Evolutionary conservation across 2,888 invertebrate genomes (phyloP), one percentile per base, ranked within the genome.

Genomic region (Hemistola chrysoprasaria): DNA sequence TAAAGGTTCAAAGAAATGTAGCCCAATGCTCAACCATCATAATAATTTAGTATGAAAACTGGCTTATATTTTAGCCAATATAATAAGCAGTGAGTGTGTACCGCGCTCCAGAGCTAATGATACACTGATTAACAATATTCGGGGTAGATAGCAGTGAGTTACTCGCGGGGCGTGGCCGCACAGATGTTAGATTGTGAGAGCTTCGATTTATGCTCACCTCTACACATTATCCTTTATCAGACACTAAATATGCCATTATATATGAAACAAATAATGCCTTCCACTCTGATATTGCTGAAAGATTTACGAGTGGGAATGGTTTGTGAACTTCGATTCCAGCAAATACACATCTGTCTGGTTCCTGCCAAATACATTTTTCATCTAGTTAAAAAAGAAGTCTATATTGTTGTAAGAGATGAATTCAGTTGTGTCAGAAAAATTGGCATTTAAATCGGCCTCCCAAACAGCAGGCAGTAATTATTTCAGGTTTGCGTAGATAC

Each of bases 61-160:
- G 4, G 2, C 2, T 16, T 3, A 16, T 16, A 16, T 3, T 16
- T 16, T 4, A 16, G 16, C 16, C 16, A 16, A 16, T 4, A 16
- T 4, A n/a, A n/a, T n/a, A 38, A 22, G 42, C 63, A 65, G 78
- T 84, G 81, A 65, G 78, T 84, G 81, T 78, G 72, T 49, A 55
- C 49, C 58, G 38, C 28, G 56, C 50, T 51, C 56, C 51, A 59
- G 54, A 73, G 78, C 79, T 87, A 87, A 87, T 88, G 86, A 87
- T 87, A 78, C 84, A 77, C 82, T 86, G 87, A 88, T 88, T 88
- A 87, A 88, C 86, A 87, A 87, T 87, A 88, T 88, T 88, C 86
- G 87, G 87, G 79, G 71, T 61, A 78, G 86, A 86, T 87, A 86
- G 77, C 73, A 73, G 72, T 83, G 84, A 86, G 78, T 86, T 86